Base-by-base conservation (phyloP, 2,888 invertebrate species). In the Phlogophora meticulosa region DNA sequence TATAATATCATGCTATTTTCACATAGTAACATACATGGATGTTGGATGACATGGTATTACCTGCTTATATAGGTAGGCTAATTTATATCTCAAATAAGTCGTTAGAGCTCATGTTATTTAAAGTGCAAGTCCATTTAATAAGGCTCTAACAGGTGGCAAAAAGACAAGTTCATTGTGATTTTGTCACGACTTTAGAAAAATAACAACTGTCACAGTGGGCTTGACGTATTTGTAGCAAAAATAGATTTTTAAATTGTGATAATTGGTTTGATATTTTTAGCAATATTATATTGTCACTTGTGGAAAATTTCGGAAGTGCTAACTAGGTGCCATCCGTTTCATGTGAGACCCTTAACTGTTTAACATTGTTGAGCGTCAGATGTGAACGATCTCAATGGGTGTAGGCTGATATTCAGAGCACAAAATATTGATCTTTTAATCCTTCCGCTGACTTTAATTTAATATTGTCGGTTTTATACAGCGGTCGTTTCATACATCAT, bases 1-100 rank as follows among this genome's bases (percentile, higher is more conserved):
- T 32, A 57, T 32, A n/a, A 22, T 61, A 11, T 63, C 85, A 82
- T 86, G 86, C 7, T 68, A 11, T 71, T 70, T 73, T 72, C 52
- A 57, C 61, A 34, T 66, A 36, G 59, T 67, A 55, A 69, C 62
- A 7, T 1, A 32, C 22, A 24, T 28, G 7, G 22, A 28, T 46
- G 1, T 22, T 38, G 1, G 17, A 34, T 73, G 49, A 49, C 42
- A 40, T 57, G 20, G n/a, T 49, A 24, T 36, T 53, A 60, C 36
- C 13, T 53, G 38, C 11, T 48, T 11, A 10, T 7, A 2, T 28
- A 28, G 5, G n/a, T n/a, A 28, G 20, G 32, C 13, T 42, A 61
- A 71, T 59, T 59, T 56, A 7, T 48, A 43, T 4, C n/a, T 43
- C 52, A 63, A 70, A 74, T 51, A 56, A 34, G 36, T 38, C 17